Conservation (phyloP, 2,797 vertebrate species). For the Hylomyscus alleni region DNA sequence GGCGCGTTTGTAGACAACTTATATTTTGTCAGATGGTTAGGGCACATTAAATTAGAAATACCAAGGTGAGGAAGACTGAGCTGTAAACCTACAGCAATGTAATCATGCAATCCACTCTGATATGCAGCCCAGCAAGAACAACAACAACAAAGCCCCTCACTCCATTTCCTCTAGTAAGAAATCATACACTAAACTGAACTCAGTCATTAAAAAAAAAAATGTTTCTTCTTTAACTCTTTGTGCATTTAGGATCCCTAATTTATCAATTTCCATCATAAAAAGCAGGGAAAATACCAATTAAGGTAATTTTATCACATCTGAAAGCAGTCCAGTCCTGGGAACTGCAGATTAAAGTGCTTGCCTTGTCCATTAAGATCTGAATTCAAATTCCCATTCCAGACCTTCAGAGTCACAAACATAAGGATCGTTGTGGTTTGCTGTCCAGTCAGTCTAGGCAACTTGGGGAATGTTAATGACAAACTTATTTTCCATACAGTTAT, state of each 20-base stretch:
- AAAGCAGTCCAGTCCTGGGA: background rate
- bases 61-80: constrained; percentile 29
- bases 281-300: background rate
- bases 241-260: background rate
- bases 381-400: no score
- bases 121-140: background rate
- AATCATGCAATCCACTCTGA: background rate
- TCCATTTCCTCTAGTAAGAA: background rate
- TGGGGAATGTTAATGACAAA: background rate
- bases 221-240: background rate
- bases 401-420: background rate
- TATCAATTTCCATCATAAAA: background rate
- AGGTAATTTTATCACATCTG: background rate
- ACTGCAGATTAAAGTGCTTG: background rate
- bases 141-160: background rate
- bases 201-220: background rate
- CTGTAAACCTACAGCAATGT: background rate
- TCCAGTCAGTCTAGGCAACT: background rate
- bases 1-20: constrained; percentile 47
- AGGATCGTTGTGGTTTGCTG: no score
- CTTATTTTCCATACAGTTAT: background rate
- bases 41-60: constrained; percentile 9
- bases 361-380: background rate
- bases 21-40: constrained; percentile 55
- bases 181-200: background rate